These are phyloP conservation scores for Conops quadrifasciatus DNA, from an alignment of 2,888 invertebrate species.

Conservation along the genomic window DNA sequence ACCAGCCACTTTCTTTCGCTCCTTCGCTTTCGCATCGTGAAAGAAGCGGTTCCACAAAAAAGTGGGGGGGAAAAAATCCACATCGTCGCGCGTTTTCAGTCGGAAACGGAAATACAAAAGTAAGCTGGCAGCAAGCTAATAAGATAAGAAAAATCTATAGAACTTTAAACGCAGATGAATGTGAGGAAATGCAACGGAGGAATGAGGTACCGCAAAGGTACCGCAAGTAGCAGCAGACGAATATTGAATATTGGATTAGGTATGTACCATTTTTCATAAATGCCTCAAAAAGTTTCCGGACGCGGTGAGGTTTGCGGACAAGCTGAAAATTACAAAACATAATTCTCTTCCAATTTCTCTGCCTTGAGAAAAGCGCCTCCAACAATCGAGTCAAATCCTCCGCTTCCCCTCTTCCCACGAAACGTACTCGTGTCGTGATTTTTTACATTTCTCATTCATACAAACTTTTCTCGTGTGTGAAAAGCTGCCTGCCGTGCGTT, in stretches of 20 bases:
- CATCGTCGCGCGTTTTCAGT: slow-evolving; percentile 10
- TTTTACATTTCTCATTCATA: slow-evolving; percentile 1
- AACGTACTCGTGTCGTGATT: background rate
- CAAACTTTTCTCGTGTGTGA: background rate
- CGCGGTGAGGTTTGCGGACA: too few relatives aligned
- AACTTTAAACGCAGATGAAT: slow-evolving; percentile 19
- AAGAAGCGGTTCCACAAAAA: too few relatives aligned
- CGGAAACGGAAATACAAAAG: slow-evolving; percentile 38
- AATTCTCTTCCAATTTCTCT: background rate
- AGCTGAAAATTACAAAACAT: too few relatives aligned
- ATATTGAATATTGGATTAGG: too few relatives aligned
- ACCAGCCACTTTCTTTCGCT: too few relatives aligned
- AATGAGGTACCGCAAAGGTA: background rate
- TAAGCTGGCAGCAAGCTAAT: slow-evolving; percentile 38
- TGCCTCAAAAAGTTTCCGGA: too few relatives aligned
- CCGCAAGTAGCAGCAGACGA: background rate
- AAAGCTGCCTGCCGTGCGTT: background rate
- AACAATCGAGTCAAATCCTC: background rate
- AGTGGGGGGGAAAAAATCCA: too few relatives aligned
- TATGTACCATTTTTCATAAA: too few relatives aligned
- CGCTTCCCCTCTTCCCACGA: background rate
- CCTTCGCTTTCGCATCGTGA: too few relatives aligned
- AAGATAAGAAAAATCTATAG: slow-evolving; percentile 36
- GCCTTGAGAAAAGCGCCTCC: background rate
- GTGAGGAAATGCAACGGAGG: background rate